Evolutionary conservation across 2,888 invertebrate genomes (phyloP), one percentile per base, ranked within the genome.

Genomic region (Habroteleia sp.): DNA sequence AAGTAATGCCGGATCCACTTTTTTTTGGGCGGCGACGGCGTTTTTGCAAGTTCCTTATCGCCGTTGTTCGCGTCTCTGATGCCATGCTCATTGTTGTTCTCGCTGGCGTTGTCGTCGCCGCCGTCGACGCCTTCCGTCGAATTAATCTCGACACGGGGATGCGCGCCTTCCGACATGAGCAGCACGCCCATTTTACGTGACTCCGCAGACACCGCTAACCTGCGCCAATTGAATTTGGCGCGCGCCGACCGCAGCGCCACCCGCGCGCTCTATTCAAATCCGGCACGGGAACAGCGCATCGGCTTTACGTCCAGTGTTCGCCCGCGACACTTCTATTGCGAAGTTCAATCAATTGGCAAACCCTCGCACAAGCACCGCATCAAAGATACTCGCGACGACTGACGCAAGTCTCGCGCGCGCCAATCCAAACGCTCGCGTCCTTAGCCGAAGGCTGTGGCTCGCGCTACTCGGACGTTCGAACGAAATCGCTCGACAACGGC

Each of bases 1-100:
- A 92, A 89, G 86, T 93, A 93, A 84, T 93, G 92, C 81, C 91
- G 91, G 78, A 93, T 93, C 93, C 93, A 94, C 87, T 93, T 93
- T 90, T 94, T 94, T 89, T 94, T 94, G 35, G 93, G 93, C 58
- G 93, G 89, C 37, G 89, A 92, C 27, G 92, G 91, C 76, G 84
- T 84, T 13, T 46, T 56, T 86, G 87, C 87, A 72, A 79, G 80
- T 27, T 77, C 77, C 73, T 80, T 79, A 79, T 81, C 58, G 82
- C 81, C 56, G 77, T 83, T 83, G 76, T 83, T 84, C 33, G 79
- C 80, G 73, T 81, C 76, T 56, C 76, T 69, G 20, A 80, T 69
- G 10, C 71, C 79, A 74, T 46, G 77, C 48, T 79, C 76, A 66
- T 80, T 80, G 66, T 82, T 79, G 63, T 81, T 79, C 42, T 78